These are phyloP conservation scores for Kuschelorhynchus macadamiae DNA, from an alignment of 2,888 invertebrate genomes.

Conservation along the genomic window DNA sequence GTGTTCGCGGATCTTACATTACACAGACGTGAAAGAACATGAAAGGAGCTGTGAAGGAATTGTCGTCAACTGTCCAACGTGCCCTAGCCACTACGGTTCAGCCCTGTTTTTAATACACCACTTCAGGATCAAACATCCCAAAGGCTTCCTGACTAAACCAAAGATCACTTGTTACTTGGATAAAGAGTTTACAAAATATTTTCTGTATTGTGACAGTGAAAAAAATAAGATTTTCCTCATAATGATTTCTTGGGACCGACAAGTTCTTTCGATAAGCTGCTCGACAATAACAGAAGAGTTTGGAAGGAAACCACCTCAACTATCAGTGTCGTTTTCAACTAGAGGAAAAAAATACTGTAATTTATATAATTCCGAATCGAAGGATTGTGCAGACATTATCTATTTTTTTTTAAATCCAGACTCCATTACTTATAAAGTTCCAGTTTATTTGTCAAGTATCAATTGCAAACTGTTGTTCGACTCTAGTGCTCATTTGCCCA, in stretches of 20 bases:
- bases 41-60: conserved; percentile 38
- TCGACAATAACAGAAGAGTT: not conserved
- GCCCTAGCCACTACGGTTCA: not conserved
- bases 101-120: conserved; percentile 3
- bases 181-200: not conserved
- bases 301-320: not conserved
- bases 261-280: not conserved
- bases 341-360: not conserved
- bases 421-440: not conserved
- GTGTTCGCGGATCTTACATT: conserved; percentile 39
- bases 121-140: conserved; percentile 14
- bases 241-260: not conserved
- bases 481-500: not conserved
- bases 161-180: not conserved
- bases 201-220: conserved; percentile 9
- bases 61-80: conserved; percentile 33
- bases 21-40: conserved; percentile 37
- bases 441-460: not conserved
- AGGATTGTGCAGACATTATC: not conserved
- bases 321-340: not conserved
- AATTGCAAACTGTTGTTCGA: not conserved
- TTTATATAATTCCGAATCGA: not conserved
- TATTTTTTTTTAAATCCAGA: not conserved
- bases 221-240: not conserved
- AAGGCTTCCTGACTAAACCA: not conserved